Evolutionary conservation across 2,113 vertebrate genomes (phyloP).

Genomic region (Podilymbus podiceps): DNA sequence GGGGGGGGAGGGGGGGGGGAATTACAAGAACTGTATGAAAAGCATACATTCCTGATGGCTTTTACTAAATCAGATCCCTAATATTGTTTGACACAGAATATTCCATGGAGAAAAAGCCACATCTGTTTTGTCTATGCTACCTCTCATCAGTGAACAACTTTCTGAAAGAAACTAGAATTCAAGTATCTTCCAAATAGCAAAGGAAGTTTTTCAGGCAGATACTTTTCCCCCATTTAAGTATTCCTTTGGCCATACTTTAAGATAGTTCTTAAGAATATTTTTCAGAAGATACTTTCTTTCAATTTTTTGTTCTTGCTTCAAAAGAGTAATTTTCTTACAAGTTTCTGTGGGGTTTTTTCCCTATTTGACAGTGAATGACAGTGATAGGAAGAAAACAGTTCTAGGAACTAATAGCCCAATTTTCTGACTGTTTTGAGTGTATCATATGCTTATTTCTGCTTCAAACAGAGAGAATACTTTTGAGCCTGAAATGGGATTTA

Average conservation of each 20-base stretch:
- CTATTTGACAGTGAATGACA: background rate
- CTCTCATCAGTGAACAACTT: background rate
- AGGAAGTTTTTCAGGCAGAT: background rate
- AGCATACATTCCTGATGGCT: background rate
- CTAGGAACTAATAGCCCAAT: background rate
- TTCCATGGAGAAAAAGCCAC: background rate
- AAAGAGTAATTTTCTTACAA: background rate
- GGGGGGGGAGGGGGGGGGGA: no score
- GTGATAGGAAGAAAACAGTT: background rate
- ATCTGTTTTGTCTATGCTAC: background rate
- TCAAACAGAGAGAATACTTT: background rate
- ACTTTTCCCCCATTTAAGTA: background rate
- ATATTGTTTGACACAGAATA: background rate
- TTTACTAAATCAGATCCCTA: background rate
- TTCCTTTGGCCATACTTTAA: background rate
- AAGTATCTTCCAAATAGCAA: background rate
- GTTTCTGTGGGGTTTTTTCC: rapidly evolving
- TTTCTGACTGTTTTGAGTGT: background rate
- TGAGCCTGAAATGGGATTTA: background rate
- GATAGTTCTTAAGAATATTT: background rate
- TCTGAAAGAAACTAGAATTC: background rate
- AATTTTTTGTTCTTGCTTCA: background rate
- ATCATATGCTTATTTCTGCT: background rate
- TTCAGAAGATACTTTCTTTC: background rate
- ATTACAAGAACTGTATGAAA: background rate